Conservation (phyloP, 2,888 invertebrate species). For the Catocala nupta region DNA sequence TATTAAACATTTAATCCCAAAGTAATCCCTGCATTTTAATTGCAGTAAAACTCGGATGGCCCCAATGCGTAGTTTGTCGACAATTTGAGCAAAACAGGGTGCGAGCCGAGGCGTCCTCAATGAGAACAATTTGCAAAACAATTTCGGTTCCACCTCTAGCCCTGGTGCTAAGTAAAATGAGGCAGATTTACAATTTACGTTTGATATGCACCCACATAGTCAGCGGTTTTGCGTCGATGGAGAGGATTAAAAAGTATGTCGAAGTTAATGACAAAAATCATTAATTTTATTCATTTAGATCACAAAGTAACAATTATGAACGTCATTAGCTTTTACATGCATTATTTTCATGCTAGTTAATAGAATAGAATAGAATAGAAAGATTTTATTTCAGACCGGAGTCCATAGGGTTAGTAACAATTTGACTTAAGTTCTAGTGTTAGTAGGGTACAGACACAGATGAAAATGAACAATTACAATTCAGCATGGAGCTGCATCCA, state of each 20-base stretch:
- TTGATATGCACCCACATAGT: constrained; percentile 53
- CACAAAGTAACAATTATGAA: no score
- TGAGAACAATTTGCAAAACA: constrained; percentile 73
- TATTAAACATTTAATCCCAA: no score
- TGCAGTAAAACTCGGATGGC: background rate
- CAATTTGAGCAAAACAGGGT: constrained; percentile 6
- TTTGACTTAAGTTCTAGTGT: no score
- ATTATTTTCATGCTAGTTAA: no score
- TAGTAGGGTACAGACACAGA: no score
- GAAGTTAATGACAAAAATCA: background rate
- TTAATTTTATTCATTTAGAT: background rate
- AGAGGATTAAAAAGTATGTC: background rate
- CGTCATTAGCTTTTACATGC: no score
- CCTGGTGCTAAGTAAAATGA: constrained; percentile 62
- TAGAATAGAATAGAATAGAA: no score
- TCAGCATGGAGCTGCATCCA: no score
- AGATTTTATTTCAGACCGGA: no score
- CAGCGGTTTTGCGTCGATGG: constrained; percentile 26
- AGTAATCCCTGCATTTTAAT: no score
- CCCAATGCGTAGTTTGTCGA: background rate
- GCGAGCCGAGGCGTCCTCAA: constrained; percentile 22
- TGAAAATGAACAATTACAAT: no score
- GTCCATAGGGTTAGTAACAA: no score
- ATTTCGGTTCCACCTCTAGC: constrained; percentile 66
- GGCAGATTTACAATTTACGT: constrained; percentile 72